A percentile compares a stretch with the other conserved stretches of the same genome.
phyloP scores from a whole-genome alignment of 1,140 invertebrate genomes.

The Zaprionus davidi region DNA sequence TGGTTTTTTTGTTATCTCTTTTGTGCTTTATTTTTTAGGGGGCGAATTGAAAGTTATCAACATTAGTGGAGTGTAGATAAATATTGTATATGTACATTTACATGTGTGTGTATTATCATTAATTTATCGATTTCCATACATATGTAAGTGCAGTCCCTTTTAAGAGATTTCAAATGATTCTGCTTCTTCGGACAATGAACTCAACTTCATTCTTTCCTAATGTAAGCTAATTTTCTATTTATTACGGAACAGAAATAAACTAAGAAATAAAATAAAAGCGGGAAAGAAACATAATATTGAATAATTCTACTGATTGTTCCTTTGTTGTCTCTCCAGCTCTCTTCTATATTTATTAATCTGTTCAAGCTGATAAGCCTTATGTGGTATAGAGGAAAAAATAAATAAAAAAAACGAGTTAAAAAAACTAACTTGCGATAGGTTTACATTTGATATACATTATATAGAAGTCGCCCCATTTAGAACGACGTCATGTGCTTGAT shows the following conservation, averaged over 20 bases:
- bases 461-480: slow-evolving; percentile 15
- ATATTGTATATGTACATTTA: not conserved
- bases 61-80: slow-evolving; percentile 9
- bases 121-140: slow-evolving; percentile 31
- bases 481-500: slow-evolving; percentile 28
- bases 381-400: not conserved
- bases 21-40: not conserved
- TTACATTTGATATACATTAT: slow-evolving; percentile 1
- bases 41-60: slow-evolving; percentile 26
- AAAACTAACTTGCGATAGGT: slow-evolving; percentile 1
- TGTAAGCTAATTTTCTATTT: not conserved
- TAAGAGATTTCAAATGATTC: not conserved
- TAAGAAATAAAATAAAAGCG: not conserved
- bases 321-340: not conserved
- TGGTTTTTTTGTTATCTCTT: not conserved
- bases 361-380: not conserved
- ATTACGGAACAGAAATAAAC: not conserved
- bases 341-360: not conserved
- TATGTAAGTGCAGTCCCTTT: not conserved
- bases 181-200: not conserved
- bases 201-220: not conserved
- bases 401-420: not conserved
- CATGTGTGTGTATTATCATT: slow-evolving; percentile 21
- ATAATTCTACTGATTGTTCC: slow-evolving; percentile 3
- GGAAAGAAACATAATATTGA: not conserved